These are phyloP conservation scores for Chrysogorgia sp. DNA, from an alignment of 92 coral and sea anemone genomes.

Conservation along the genomic window DNA sequence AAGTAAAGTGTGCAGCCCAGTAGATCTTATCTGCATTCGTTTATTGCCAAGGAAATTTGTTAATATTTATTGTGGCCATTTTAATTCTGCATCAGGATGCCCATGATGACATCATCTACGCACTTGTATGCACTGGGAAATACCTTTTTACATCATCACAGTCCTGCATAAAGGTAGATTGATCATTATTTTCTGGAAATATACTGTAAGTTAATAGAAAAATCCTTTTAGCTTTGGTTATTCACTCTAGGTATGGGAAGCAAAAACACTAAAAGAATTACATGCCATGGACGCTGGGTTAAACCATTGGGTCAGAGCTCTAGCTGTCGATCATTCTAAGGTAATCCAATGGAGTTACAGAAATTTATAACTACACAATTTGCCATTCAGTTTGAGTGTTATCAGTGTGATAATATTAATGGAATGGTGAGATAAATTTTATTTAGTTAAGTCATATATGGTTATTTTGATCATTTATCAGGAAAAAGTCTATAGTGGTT, in stretches of 20 bases:
- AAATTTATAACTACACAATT: neutral
- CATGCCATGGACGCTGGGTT: conserved; percentile 78
- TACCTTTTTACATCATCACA: conserved; percentile 91
- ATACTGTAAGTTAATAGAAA: neutral
- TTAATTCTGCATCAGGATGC: conserved; percentile 68
- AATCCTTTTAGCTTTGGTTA: neutral
- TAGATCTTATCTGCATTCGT: too few relatives aligned
- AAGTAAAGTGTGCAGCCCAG: neutral
- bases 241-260: conserved; percentile 81
- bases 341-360: conserved; percentile 53
- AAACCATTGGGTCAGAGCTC: conserved; percentile 97
- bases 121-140: conserved; percentile 89
- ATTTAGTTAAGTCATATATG: too few relatives aligned
- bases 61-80: too few relatives aligned
- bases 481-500: conserved; percentile 93
- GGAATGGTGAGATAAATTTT: too few relatives aligned
- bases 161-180: conserved; percentile 87
- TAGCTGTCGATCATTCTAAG: conserved; percentile 85
- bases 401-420: neutral
- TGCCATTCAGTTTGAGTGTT: neutral
- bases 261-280: conserved; percentile 69
- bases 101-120: conserved; percentile 92
- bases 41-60: neutral
- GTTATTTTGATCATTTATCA: conserved; percentile 16
- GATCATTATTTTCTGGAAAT: too few relatives aligned